Evolutionary conservation across 1,140 invertebrate species (phyloP), one percentile per base, ranked within the genome.

Genomic region (Palaemon carinicauda): DNA sequence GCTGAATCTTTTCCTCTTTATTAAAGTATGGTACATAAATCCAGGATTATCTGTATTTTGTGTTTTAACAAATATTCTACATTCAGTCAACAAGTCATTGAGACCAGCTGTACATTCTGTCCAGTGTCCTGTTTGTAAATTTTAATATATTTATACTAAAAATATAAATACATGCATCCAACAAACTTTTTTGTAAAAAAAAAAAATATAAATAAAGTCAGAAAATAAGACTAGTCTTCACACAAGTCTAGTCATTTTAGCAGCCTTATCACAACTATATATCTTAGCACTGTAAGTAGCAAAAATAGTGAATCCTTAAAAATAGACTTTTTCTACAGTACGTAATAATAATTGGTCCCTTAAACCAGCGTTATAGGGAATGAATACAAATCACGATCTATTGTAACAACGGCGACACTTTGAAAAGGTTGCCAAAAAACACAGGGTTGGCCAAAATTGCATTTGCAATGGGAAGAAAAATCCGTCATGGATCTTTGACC

Each of bases 151-250:
- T 29, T 73, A 19, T 31, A 24, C 77, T 79, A 86, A 86, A 80
- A 80, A 86, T 54, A 86, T 86, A 86, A 86, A 80, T 86, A 86
- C 84, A 86, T 86, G 77, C 84, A 53, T 86, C 84, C 84, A 80
- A 80, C 80, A 80, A 50, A 41, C 41, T 41, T 41, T 41, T 41
- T 41, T 41, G 12, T 9, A 0, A 41, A 7, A 7, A 41, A 41
- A 41, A 41, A 41, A 24, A 73, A 27, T 56, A 29, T 60, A 54
- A 60, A 80, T 31, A 80, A 33, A 53, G 24, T 60, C 24, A 54
- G 21, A 56, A 50, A 31, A 51, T 53, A 56, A 80, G 29, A 19
- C 78, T 24, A 29, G 1, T 15, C n/a, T 29, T 5, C 14, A 27
- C 14, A 56, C 24, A 56, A n/a, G 33, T 50, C 75, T 31, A 51